Percentiles rank a stretch among this genome's conserved stretches.
phyloP scores from a whole-genome alignment of 2,888 invertebrate species.

The Cantharis rufa region DNA sequence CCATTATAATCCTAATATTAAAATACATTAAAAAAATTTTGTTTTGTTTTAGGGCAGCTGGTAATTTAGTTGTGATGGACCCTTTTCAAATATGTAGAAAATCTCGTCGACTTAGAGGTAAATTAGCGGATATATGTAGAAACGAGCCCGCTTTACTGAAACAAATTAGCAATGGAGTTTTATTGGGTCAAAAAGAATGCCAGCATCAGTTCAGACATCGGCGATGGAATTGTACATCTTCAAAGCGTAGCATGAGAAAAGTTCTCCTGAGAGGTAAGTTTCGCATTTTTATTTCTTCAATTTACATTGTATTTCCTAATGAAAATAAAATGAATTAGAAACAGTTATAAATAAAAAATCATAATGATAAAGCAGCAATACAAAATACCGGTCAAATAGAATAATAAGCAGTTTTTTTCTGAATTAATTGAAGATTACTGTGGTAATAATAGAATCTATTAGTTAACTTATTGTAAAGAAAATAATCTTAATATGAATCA shows the following conservation, averaged over 20 bases:
- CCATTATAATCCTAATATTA: too few relatives aligned
- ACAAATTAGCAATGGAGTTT: slow-evolving; percentile 83
- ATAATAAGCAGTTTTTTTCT: background rate
- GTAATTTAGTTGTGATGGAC: slow-evolving; percentile 84
- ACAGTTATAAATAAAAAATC: background rate
- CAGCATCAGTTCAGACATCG: slow-evolving; percentile 84
- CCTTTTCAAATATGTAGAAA: slow-evolving; percentile 88
- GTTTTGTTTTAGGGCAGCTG: slow-evolving; percentile 67
- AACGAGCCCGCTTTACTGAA: slow-evolving; percentile 80
- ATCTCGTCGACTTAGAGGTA: slow-evolving; percentile 75
- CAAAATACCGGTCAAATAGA: background rate
- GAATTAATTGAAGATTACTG: background rate
- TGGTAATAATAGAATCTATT: background rate
- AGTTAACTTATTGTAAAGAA: background rate
- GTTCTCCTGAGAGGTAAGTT: slow-evolving; percentile 81
- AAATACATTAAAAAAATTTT: slow-evolving; percentile 3
- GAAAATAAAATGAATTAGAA: background rate
- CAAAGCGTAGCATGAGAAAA: slow-evolving; percentile 79
- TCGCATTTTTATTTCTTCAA: background rate
- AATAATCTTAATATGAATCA: background rate
- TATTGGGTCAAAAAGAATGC: slow-evolving; percentile 83
- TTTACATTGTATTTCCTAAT: background rate
- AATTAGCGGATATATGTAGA: slow-evolving; percentile 80
- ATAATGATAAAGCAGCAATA: background rate
- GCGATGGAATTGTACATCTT: slow-evolving; percentile 88